phyloP scores from a whole-genome alignment of 2,797 vertebrate species.

The Hipposideros larvatus region DNA sequence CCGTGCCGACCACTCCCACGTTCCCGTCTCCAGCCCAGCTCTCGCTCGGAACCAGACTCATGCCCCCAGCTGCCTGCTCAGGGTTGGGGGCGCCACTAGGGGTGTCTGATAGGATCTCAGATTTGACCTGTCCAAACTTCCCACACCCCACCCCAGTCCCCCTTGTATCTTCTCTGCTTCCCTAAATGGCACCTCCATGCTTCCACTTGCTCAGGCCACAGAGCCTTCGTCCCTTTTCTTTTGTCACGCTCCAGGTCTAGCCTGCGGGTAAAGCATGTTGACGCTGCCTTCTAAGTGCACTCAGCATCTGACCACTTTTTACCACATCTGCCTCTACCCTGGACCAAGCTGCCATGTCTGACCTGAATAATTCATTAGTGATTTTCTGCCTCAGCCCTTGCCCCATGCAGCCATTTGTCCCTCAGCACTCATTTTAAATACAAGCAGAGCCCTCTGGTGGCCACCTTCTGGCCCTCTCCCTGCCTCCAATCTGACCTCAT shows the following conservation, averaged over 20 bases:
- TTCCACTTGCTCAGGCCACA: not conserved
- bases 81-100: not conserved
- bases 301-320: not conserved
- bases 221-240: not conserved
- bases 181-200: not conserved
- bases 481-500: not conserved
- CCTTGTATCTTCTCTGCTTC: fast-evolving
- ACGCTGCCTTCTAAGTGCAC: not conserved
- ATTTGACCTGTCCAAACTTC: not conserved
- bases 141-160: fast-evolving
- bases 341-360: not conserved
- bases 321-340: not conserved
- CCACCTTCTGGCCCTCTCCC: not conserved
- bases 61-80: not conserved
- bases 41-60: not conserved
- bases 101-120: not conserved
- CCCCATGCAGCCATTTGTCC: not conserved
- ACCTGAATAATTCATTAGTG: not conserved
- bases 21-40: not conserved
- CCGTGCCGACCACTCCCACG: fast-evolving
- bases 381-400: not conserved
- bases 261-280: too few species aligned
- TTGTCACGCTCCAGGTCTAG: not conserved
- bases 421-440: not conserved
- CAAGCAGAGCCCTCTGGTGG: not conserved